phyloP scores from a whole-genome alignment of 2,797 vertebrate species.

The Silurus lanzhouensis region DNA sequence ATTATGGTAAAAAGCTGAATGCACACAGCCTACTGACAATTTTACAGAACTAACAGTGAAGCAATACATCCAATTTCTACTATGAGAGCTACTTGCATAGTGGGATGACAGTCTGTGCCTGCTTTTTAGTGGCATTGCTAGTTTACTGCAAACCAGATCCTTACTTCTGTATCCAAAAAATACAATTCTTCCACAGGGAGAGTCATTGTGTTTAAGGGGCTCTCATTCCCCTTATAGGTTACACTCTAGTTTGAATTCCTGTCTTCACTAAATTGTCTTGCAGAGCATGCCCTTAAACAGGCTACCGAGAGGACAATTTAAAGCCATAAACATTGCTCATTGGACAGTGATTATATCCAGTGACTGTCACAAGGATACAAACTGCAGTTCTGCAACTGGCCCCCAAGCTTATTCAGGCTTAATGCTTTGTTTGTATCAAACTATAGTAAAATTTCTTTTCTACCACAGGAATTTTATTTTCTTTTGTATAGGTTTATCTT shows the following conservation, averaged over 20 bases:
- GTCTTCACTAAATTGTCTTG: background rate
- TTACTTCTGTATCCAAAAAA: background rate
- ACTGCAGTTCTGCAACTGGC: background rate
- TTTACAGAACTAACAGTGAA: background rate
- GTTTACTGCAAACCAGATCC: background rate
- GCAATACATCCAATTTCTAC: background rate
- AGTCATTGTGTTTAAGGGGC: background rate
- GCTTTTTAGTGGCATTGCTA: background rate
- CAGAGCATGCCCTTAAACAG: background rate
- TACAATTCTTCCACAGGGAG: background rate
- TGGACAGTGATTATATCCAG: background rate
- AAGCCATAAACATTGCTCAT: background rate
- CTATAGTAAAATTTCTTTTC: background rate
- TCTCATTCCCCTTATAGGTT: background rate
- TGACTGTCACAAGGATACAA: background rate
- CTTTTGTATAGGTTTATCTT: background rate
- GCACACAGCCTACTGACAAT: background rate
- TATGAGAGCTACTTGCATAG: background rate
- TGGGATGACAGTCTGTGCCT: background rate
- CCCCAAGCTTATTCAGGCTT: background rate
- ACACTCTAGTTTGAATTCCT: background rate
- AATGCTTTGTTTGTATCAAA: background rate
- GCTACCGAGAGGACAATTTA: background rate
- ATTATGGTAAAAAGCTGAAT: background rate
- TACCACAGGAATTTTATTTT: background rate